Conservation (phyloP, 2,113 vertebrate species). For the Rana temporaria region DNA sequence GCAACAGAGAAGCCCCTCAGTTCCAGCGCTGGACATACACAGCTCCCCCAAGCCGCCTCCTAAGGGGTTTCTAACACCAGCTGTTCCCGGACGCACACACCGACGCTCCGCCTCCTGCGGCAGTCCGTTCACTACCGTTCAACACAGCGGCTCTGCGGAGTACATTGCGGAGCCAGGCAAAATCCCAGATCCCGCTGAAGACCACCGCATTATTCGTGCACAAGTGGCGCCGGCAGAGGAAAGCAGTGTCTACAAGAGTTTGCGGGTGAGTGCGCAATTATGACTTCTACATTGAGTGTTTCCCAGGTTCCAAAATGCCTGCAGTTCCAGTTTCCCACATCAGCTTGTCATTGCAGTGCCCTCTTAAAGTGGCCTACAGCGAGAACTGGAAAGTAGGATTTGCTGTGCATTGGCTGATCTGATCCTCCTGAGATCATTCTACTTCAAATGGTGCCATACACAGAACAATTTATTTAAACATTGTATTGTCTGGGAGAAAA, state of each 20-base stretch:
- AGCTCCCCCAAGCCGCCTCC: constrained; percentile 61
- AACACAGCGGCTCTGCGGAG: constrained; percentile 72
- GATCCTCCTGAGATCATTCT: no score
- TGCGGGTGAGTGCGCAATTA: constrained; percentile 76
- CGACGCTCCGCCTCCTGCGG: constrained; percentile 92
- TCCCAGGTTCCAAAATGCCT: no score
- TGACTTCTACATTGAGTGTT: no score
- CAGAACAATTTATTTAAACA: no score
- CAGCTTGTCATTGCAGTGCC: no score
- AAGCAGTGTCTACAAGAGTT: constrained; percentile 89
- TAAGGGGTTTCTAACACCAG: constrained; percentile 65
- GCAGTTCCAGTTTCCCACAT: no score
- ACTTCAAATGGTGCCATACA: no score
- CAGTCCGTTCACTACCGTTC: constrained; percentile 62
- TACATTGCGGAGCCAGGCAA: constrained; percentile 49
- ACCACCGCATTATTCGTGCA: constrained; percentile 85
- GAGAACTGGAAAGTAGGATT: no score
- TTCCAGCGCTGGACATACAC: constrained; percentile 82
- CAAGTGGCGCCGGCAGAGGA: constrained; percentile 84
- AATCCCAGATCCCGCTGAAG: constrained; percentile 61
- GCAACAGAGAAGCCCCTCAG: constrained; percentile 87
- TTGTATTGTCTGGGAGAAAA: no score
- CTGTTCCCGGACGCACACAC: constrained; percentile 76
- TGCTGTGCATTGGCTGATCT: no score
- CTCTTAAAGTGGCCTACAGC: no score